Percentiles rank a stretch among this genome's conserved stretches.
phyloP scores from a whole-genome alignment of 2,113 vertebrate genomes.

The Morone saxatilis region DNA sequence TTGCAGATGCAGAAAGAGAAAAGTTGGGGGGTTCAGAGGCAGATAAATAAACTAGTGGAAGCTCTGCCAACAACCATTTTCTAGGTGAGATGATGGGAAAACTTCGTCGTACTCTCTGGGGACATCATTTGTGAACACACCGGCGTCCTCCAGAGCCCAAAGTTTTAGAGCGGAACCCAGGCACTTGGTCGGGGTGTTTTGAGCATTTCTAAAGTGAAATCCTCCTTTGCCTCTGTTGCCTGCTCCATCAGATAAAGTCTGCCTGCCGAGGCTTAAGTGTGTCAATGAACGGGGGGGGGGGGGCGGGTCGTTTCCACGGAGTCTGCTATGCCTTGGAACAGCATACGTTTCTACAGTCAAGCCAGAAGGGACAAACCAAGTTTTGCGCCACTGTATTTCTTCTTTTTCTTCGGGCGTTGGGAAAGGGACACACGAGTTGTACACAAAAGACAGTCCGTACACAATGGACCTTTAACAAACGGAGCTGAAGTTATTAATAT shows the following conservation, averaged over 20 bases:
- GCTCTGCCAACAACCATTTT: conserved; percentile 74
- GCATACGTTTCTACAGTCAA: too few relatives aligned
- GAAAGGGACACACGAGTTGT: too few relatives aligned
- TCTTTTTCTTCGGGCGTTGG: too few relatives aligned
- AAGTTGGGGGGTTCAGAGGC: conserved; percentile 45
- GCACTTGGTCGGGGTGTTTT: conserved; percentile 55
- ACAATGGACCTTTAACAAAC: too few relatives aligned
- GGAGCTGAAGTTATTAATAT: neutral
- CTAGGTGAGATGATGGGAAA: conserved; percentile 77
- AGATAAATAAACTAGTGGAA: conserved; percentile 75
- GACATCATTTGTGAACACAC: conserved; percentile 74
- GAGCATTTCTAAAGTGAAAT: conserved; percentile 71
- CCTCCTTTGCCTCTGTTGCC: conserved; percentile 70
- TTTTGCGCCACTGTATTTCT: too few relatives aligned
- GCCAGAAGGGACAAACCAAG: too few relatives aligned
- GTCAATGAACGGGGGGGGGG: conserved; percentile 75
- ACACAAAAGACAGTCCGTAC: too few relatives aligned
- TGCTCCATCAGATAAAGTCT: conserved; percentile 76
- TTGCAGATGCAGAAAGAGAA: conserved; percentile 52
- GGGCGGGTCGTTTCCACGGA: too few relatives aligned
- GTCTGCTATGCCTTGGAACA: too few relatives aligned
- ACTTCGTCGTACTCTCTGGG: conserved; percentile 64
- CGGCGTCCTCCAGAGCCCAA: conserved; percentile 62
- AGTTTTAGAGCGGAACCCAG: conserved; percentile 67
- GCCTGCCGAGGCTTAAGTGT: conserved; percentile 77